Conservation (phyloP, 2,797 vertebrate genomes). For the Lacerta agilis region DNA sequence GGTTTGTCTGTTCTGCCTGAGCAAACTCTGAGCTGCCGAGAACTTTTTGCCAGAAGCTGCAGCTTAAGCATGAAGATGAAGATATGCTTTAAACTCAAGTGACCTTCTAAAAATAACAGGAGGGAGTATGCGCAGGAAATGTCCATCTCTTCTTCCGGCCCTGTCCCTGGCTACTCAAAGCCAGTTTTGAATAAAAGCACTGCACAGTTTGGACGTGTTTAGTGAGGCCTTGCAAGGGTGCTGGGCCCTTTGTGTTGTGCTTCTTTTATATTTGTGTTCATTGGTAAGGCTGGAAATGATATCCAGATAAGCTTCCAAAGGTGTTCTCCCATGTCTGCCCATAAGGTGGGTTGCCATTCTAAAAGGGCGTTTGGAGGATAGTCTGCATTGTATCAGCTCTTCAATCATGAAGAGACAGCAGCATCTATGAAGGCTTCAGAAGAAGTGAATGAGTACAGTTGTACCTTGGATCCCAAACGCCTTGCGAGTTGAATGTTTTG, state of each 20-base stretch:
- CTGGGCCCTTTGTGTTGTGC: background rate
- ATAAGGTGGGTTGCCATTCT: background rate
- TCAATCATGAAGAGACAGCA: background rate
- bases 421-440: background rate
- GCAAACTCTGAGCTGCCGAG: background rate
- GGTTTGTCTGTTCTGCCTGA: slow-evolving; percentile 9
- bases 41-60: slow-evolving; percentile 1
- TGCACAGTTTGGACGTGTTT: background rate
- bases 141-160: background rate
- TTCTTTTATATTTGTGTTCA: background rate
- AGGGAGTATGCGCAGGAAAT: background rate
- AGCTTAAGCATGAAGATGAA: slow-evolving; percentile 2
- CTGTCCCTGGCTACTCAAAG: background rate
- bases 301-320: background rate
- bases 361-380: background rate
- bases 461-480: no score
- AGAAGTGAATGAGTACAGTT: background rate
- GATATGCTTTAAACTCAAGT: background rate
- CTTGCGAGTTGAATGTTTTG: no score
- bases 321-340: background rate
- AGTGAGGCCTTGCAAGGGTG: background rate
- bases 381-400: background rate
- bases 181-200: background rate
- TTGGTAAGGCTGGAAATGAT: background rate
- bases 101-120: slow-evolving; percentile 9